Percentiles rank a stretch among this genome's conserved stretches.
phyloP scores from a whole-genome alignment of 2,888 invertebrate species.

The Trissolcus brochymenae region DNA sequence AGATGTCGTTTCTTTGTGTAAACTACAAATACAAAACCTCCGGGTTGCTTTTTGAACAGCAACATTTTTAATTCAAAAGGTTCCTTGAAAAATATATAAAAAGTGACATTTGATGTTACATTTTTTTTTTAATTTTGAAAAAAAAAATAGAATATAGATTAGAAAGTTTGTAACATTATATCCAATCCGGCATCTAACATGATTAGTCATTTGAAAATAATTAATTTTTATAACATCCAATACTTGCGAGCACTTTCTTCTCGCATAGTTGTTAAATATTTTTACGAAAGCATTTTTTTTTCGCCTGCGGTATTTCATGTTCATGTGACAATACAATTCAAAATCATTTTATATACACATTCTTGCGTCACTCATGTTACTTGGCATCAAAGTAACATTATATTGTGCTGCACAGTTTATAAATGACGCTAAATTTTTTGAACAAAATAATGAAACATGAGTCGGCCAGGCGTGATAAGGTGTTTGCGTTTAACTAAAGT shows the following conservation, averaged over 20 bases:
- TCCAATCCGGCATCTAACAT: too few species aligned
- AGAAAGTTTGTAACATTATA: too few species aligned
- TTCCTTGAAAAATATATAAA: too few species aligned
- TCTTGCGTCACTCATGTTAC: slow-evolving; percentile 51
- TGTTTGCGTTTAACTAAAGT: slow-evolving; percentile 22
- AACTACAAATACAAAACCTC: background rate
- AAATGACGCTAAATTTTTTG: slow-evolving; percentile 28
- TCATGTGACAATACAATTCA: slow-evolving; percentile 40
- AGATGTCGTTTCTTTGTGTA: too few species aligned
- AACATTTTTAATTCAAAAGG: too few species aligned
- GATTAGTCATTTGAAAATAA: too few species aligned
- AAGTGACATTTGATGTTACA: too few species aligned
- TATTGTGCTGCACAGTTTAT: slow-evolving; percentile 16
- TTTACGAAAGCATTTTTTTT: slow-evolving; percentile 14
- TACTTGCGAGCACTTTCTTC: too few species aligned
- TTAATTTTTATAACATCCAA: too few species aligned
- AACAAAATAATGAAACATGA: slow-evolving; percentile 27
- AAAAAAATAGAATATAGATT: too few species aligned
- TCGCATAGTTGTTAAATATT: too few species aligned
- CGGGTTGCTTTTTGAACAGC: slow-evolving; percentile 8
- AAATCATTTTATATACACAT: slow-evolving; percentile 25
- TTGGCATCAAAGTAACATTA: slow-evolving; percentile 42
- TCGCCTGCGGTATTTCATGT: slow-evolving; percentile 19
- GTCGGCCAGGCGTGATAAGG: slow-evolving; percentile 20
- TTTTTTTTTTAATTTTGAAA: too few species aligned